A percentile compares a stretch with the other conserved stretches of the same genome.
These are phyloP conservation scores for Myopa tessellatipennis DNA, from an alignment of 2,888 invertebrate species.

Conservation along the genomic window DNA sequence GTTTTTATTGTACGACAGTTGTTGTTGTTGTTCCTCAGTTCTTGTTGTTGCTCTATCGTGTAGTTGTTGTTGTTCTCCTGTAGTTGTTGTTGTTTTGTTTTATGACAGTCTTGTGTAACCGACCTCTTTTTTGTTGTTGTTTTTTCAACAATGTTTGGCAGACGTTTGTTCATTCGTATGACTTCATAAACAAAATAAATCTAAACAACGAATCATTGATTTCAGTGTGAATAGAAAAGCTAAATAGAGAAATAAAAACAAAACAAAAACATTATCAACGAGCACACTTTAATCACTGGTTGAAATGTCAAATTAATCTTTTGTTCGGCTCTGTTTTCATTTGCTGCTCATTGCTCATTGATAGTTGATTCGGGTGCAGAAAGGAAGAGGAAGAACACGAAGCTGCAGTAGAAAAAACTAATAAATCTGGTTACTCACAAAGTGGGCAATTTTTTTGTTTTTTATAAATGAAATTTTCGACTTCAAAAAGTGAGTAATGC, in stretches of 20 bases:
- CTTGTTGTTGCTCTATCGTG: background rate
- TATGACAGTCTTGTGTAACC: background rate
- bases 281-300: slow-evolving; percentile 1
- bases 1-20: background rate
- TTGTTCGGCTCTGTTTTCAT: background rate
- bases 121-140: background rate
- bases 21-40: background rate
- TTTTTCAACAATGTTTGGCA: background rate
- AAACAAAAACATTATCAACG: background rate
- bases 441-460: slow-evolving; percentile 19
- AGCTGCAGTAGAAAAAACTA: background rate
- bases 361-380: background rate
- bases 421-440: background rate
- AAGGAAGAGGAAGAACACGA: background rate
- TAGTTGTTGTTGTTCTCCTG: background rate
- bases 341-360: slow-evolving; percentile 15
- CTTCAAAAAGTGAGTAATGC: background rate
- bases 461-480: background rate
- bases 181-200: slow-evolving; percentile 6
- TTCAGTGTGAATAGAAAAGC: background rate
- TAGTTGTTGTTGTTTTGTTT: background rate
- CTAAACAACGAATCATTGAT: slow-evolving; percentile 11
- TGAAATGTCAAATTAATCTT: slow-evolving; percentile 2
- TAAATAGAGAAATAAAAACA: background rate
- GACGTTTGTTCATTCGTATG: background rate